Conservation (phyloP, 37 sponge, comb jelly and placozoan species). For the Diacarnus erythraeanus region DNA sequence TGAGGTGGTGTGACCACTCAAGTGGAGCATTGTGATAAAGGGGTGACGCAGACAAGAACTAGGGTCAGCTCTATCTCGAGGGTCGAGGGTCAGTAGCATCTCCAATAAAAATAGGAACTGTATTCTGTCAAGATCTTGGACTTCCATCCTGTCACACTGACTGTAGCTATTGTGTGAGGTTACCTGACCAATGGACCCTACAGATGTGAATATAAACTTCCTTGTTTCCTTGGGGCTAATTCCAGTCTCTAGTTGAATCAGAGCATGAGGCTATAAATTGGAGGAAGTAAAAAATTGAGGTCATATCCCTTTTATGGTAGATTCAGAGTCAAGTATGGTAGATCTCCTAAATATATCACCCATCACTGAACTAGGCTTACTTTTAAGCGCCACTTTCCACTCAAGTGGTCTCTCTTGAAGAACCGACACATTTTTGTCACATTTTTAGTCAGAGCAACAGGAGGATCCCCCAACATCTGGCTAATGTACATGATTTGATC, state of each 20-base stretch:
- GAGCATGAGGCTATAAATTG: constrained; percentile 9
- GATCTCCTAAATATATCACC: too few species aligned
- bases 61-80: constrained; percentile 50
- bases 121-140: constrained; percentile 8
- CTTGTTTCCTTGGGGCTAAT: constrained; percentile 73
- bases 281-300: too few species aligned
- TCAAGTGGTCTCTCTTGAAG: constrained; percentile 29
- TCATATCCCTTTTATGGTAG: too few species aligned
- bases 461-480: constrained; percentile 64
- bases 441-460: constrained; percentile 50
- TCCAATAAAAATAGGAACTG: constrained; percentile 76
- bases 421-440: constrained; percentile 52
- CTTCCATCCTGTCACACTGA: not conserved
- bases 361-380: too few species aligned
- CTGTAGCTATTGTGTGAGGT: not conserved
- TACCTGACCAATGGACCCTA: constrained; percentile 34
- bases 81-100: constrained; percentile 67
- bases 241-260: constrained; percentile 42
- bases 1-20: constrained; percentile 53
- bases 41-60: constrained; percentile 58
- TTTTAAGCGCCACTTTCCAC: constrained; percentile 27
- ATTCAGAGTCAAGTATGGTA: too few species aligned
- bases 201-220: constrained; percentile 68
- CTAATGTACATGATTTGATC: constrained; percentile 85
- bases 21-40: constrained; percentile 89